These are phyloP conservation scores for Recurvirostra avosetta DNA, from an alignment of 2,113 vertebrate species.

Conservation along the genomic window DNA sequence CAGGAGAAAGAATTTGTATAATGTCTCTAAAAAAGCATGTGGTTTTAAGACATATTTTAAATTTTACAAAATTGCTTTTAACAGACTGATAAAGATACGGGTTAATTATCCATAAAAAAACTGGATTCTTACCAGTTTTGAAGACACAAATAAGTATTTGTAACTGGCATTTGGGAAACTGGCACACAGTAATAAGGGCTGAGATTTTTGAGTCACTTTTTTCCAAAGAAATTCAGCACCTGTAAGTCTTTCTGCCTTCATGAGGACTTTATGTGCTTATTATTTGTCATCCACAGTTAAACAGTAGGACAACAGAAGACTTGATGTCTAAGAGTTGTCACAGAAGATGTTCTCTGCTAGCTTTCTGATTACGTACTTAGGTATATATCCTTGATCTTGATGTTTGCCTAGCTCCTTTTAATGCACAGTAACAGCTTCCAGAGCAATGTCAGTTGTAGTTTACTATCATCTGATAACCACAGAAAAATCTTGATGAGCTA, in stretches of 20 bases:
- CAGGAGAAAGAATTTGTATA: background rate
- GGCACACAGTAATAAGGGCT: background rate
- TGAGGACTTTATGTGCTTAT: background rate
- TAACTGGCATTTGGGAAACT: background rate
- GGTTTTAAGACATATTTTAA: background rate
- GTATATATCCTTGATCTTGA: background rate
- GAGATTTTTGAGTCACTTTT: background rate
- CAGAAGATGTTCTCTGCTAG: background rate
- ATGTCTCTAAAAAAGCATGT: background rate
- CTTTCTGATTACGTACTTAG: background rate
- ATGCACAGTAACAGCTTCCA: background rate
- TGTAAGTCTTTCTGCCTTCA: background rate
- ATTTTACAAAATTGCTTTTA: background rate
- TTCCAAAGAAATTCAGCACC: background rate
- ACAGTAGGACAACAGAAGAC: background rate
- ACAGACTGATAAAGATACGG: background rate
- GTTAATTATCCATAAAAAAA: background rate
- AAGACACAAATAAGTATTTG: background rate
- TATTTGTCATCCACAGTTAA: background rate
- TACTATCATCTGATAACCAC: background rate
- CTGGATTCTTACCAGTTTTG: background rate
- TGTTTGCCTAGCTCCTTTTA: background rate
- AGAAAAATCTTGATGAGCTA: background rate
- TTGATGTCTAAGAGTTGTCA: background rate
- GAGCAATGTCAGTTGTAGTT: background rate